Conservation (phyloP, 2,888 invertebrate species). For the Labia minor region DNA sequence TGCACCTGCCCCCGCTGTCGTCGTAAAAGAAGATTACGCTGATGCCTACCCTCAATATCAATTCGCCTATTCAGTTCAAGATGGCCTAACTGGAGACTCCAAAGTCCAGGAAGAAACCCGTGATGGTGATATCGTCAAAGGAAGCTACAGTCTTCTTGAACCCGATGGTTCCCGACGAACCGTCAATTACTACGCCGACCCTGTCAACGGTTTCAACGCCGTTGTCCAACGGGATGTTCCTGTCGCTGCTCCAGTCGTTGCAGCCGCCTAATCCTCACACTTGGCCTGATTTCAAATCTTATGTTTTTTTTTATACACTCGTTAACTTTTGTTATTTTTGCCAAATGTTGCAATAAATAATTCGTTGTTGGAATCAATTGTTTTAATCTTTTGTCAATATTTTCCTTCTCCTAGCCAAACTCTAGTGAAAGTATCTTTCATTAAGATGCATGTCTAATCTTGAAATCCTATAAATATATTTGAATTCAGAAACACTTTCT, state of each 20-base stretch:
- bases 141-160: constrained; percentile 32
- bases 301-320: neutral
- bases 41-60: constrained; percentile 27
- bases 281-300: neutral
- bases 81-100: constrained; percentile 32
- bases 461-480: too few species aligned
- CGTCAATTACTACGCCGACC: constrained; percentile 35
- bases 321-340: neutral
- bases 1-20: constrained; percentile 25
- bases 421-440: neutral
- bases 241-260: constrained; percentile 24
- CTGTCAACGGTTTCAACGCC: constrained; percentile 34
- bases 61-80: constrained; percentile 27
- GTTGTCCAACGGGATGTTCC: constrained; percentile 31
- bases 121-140: constrained; percentile 33
- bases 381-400: neutral
- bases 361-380: constrained; percentile 3
- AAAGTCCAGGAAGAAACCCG: constrained; percentile 31
- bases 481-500: too few species aligned
- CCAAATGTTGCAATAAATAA: constrained; percentile 13
- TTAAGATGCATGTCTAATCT: neutral
- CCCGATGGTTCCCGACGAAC: constrained; percentile 32
- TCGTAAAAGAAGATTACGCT: constrained; percentile 25
- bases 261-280: neutral
- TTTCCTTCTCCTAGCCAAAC: constrained; percentile 8